A percentile compares a stretch with the other conserved stretches of the same genome.
Conservation (phyloP, 2,113 vertebrate species). For the Alouatta palliata region DNA sequence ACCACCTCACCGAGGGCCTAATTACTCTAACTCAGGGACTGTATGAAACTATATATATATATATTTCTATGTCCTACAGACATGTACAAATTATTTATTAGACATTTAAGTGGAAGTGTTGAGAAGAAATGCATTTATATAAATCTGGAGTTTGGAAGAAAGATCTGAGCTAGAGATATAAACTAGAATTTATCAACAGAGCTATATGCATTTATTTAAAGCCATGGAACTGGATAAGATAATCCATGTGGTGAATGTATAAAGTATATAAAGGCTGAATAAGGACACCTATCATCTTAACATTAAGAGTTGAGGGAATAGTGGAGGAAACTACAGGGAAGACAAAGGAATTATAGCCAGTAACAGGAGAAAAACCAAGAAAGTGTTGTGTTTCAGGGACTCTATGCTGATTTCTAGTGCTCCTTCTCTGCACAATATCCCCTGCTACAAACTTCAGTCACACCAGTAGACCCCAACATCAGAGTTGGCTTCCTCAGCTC, state of each 20-base stretch:
- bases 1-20: background rate
- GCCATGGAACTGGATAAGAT: background rate
- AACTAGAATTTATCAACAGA: background rate
- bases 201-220: background rate
- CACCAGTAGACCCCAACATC: background rate
- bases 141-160: background rate
- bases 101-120: background rate
- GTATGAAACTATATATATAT: background rate
- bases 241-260: background rate
- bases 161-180: background rate
- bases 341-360: background rate
- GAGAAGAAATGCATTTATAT: background rate
- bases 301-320: background rate
- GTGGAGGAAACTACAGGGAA: background rate
- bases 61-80: background rate
- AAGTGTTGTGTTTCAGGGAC: background rate
- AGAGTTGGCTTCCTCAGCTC: background rate
- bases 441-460: background rate
- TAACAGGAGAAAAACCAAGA: background rate
- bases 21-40: background rate
- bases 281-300: background rate
- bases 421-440: background rate
- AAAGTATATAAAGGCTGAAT: background rate
- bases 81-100: background rate
- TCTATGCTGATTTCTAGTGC: background rate